Percentiles rank a stretch among this genome's conserved stretches.
Evolutionary conservation across 2,888 invertebrate species (phyloP).

Genomic region (Pyrocoelia pectoralis): DNA sequence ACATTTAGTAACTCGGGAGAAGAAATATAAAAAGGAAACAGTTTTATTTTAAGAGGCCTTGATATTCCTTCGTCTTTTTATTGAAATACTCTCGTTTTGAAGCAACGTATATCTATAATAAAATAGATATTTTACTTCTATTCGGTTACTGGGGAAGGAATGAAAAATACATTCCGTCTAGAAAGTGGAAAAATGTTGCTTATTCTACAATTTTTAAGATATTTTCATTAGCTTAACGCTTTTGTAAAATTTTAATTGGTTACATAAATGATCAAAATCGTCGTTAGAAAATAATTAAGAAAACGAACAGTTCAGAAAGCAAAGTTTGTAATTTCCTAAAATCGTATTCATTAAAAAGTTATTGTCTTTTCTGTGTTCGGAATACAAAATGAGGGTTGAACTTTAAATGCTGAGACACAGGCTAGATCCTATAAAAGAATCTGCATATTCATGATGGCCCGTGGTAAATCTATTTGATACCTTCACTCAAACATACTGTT

Average conservation of each 20-base stretch:
- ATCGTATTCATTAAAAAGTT: constrained; percentile 25
- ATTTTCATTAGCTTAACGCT: neutral
- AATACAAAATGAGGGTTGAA: constrained; percentile 19
- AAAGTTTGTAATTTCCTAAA: constrained; percentile 25
- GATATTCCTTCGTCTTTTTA: too few relatives aligned
- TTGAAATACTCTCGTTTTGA: too few relatives aligned
- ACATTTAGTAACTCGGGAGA: too few relatives aligned
- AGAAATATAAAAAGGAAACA: too few relatives aligned
- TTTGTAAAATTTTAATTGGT: constrained; percentile 16
- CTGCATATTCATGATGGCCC: constrained; percentile 21
- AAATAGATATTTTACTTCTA: too few relatives aligned
- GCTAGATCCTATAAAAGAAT: constrained; percentile 16
- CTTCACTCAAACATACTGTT: constrained; percentile 15
- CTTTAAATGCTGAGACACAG: constrained; percentile 23
- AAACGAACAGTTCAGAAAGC: constrained; percentile 18
- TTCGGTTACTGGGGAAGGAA: too few relatives aligned
- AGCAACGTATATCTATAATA: too few relatives aligned
- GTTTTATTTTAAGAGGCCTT: too few relatives aligned
- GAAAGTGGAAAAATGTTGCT: neutral
- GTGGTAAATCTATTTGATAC: constrained; percentile 20
- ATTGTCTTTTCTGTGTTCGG: constrained; percentile 26
- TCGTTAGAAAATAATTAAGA: constrained; percentile 23
- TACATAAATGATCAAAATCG: constrained; percentile 16
- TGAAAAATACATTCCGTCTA: neutral
- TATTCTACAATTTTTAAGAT: neutral